These are phyloP conservation scores for Musca domestica DNA, from an alignment of 1,140 invertebrate genomes.

Conservation along the genomic window DNA sequence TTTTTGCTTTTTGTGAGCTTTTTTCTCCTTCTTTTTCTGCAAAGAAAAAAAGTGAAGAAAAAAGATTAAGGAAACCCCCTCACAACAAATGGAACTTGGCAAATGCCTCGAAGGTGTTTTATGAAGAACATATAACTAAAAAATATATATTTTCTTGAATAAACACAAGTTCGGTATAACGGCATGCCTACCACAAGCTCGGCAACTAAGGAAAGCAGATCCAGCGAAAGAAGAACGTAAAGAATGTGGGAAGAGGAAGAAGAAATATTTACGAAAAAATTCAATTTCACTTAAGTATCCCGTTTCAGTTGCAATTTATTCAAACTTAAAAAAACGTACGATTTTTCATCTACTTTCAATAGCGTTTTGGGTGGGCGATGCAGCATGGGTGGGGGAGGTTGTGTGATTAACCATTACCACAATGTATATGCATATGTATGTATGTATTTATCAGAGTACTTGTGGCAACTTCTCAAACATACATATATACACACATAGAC, in stretches of 20 bases:
- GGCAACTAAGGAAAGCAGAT: not conserved
- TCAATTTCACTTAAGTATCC: slow-evolving; percentile 14
- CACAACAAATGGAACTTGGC: slow-evolving; percentile 6
- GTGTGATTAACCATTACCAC: slow-evolving; percentile 11
- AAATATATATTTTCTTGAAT: not conserved
- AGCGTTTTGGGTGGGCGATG: too few relatives aligned
- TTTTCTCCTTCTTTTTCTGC: not conserved
- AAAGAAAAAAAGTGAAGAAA: not conserved
- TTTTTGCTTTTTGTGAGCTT: not conserved
- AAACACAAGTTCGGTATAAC: too few relatives aligned
- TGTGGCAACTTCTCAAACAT: not conserved
- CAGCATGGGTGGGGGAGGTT: too few relatives aligned
- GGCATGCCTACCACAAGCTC: not conserved
- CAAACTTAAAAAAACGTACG: not conserved
- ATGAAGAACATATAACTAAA: not conserved
- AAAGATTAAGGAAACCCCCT: not conserved
- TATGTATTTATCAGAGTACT: not conserved
- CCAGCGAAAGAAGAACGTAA: too few relatives aligned
- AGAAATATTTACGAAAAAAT: not conserved
- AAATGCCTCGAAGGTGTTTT: slow-evolving; percentile 19
- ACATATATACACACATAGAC: not conserved
- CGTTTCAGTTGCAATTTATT: slow-evolving; percentile 11
- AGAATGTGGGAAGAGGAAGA: too few relatives aligned
- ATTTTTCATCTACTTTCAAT: not conserved
- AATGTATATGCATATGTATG: not conserved